A percentile compares a stretch with the other conserved stretches of the same genome.
Evolutionary conservation across 2,888 invertebrate species (phyloP).

Genomic region (Drosophila aldrichi): DNA sequence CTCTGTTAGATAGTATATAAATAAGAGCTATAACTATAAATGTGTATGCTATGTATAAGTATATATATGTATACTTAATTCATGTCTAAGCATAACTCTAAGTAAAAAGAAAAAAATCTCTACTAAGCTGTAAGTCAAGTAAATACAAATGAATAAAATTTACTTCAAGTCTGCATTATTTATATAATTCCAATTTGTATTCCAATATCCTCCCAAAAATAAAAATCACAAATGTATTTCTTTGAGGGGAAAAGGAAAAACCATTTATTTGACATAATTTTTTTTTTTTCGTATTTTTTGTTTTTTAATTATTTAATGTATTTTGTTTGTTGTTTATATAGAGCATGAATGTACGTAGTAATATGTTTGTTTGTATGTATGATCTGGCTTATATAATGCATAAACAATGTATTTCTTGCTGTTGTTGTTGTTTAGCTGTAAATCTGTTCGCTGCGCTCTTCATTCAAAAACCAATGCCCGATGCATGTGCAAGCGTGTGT

Average conservation of each 20-base stretch:
- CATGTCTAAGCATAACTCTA: no score
- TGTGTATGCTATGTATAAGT: no score
- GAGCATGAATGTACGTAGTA: slow-evolving; percentile 80
- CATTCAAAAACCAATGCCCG: slow-evolving; percentile 24
- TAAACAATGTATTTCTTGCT: slow-evolving; percentile 40
- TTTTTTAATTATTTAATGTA: slow-evolving; percentile 58
- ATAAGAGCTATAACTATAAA: neutral
- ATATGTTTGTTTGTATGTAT: slow-evolving; percentile 62
- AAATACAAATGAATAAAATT: neutral
- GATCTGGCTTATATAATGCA: slow-evolving; percentile 74
- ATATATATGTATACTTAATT: no score
- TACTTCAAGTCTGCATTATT: neutral
- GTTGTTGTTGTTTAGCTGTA: slow-evolving; percentile 31
- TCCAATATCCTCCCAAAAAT: neutral
- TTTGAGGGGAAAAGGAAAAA: slow-evolving; percentile 82
- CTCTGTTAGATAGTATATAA: neutral
- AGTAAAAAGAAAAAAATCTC: no score
- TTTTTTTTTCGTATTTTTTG: slow-evolving; percentile 40
- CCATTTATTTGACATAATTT: slow-evolving; percentile 80
- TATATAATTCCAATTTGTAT: neutral
- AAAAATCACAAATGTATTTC: slow-evolving; percentile 39
- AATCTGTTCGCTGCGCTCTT: slow-evolving; percentile 31
- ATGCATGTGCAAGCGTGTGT: slow-evolving; percentile 37
- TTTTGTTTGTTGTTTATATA: slow-evolving; percentile 70
- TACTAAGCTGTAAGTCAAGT: neutral